Conservation (phyloP, 2,888 invertebrate species). For the Drosophila flavopinicola region DNA sequence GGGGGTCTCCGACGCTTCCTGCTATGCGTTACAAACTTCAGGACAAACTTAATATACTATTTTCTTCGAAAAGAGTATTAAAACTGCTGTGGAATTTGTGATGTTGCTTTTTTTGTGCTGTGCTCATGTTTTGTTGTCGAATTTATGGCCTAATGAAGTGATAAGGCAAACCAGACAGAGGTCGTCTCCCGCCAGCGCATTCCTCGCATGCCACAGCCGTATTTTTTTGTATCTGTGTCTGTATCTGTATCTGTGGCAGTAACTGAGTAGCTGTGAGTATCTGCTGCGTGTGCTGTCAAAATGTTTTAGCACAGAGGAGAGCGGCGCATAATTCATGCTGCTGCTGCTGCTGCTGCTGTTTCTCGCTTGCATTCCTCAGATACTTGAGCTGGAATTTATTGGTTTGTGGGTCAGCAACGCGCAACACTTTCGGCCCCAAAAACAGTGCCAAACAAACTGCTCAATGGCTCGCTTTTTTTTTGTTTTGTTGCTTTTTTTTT, state of each 20-base stretch:
- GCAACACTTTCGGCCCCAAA: conserved; percentile 58
- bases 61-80: too few relatives aligned
- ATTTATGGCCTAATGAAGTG: conserved; percentile 76
- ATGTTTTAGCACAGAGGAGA: conserved; percentile 74
- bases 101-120: conserved; percentile 55
- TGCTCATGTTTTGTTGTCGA: conserved; percentile 65
- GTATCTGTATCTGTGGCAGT: conserved; percentile 26
- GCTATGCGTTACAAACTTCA: too few relatives aligned
- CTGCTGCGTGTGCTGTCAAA: conserved; percentile 73
- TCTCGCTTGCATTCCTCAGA: conserved; percentile 64
- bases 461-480: conserved; percentile 8
- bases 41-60: too few relatives aligned
- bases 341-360: conserved; percentile 14
- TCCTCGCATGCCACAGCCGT: conserved; percentile 68
- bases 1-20: too few relatives aligned
- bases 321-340: conserved; percentile 65
- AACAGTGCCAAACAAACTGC: conserved; percentile 18
- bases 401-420: conserved; percentile 74
- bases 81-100: conserved; percentile 68
- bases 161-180: conserved; percentile 64
- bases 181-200: conserved; percentile 67
- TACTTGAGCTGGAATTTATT: conserved; percentile 78
- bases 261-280: conserved; percentile 15
- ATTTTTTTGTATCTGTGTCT: conserved; percentile 10
- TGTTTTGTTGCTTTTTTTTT: not conserved